Percentiles rank a stretch among this genome's conserved stretches.
These are phyloP conservation scores for Galbula dea DNA, from an alignment of 2,113 vertebrate genomes.

Conservation along the genomic window DNA sequence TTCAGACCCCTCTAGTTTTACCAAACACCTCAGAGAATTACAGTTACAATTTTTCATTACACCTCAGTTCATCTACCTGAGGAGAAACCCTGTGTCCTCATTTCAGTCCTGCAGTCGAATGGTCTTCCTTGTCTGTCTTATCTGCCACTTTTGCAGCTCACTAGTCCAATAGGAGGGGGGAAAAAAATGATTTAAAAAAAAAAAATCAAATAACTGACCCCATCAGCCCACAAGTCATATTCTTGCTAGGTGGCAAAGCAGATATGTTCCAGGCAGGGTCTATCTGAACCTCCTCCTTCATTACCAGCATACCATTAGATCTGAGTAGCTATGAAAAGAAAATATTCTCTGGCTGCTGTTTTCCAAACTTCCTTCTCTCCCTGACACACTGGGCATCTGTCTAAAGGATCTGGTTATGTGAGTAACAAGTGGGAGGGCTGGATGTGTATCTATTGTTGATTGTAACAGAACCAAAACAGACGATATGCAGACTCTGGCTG, in stretches of 20 bases:
- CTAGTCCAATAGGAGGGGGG: rapidly evolving
- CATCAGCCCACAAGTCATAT: background rate
- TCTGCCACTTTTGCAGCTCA: background rate
- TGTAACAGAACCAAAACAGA: background rate
- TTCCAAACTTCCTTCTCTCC: background rate
- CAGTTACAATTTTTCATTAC: background rate
- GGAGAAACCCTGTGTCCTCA: background rate
- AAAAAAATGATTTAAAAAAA: too few species aligned
- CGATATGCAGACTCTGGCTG: background rate
- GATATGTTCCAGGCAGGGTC: background rate
- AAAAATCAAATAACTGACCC: background rate
- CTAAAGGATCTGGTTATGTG: background rate
- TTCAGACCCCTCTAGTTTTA: background rate
- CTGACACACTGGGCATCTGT: background rate
- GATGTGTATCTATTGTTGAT: background rate
- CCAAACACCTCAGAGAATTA: background rate
- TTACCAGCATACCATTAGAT: background rate
- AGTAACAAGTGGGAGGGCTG: background rate
- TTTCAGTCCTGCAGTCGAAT: background rate
- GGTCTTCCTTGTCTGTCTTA: background rate
- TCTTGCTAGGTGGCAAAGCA: background rate
- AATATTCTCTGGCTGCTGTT: background rate
- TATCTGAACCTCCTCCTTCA: background rate
- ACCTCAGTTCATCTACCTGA: background rate
- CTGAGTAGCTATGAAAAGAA: background rate